Evolutionary conservation across 1,140 invertebrate species (phyloP).

Genomic region (Drosophila jambulina): DNA sequence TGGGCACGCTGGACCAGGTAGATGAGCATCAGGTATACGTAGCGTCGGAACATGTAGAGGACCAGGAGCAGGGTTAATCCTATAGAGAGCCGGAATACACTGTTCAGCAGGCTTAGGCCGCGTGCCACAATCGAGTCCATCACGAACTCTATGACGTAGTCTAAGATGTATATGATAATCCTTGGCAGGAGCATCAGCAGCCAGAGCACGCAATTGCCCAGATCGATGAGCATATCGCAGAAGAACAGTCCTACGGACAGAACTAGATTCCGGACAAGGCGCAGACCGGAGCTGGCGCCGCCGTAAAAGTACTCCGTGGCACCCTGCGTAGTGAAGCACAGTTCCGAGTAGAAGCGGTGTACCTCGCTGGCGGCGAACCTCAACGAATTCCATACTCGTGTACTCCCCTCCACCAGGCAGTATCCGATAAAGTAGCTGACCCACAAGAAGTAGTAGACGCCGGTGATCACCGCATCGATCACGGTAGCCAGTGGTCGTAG

Average conservation of each 20-base stretch:
- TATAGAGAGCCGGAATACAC: constrained; percentile 46
- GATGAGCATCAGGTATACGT: constrained; percentile 30
- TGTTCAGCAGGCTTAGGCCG: constrained; percentile 46
- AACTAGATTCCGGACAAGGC: neutral
- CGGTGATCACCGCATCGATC: constrained; percentile 31
- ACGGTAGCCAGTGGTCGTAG: constrained; percentile 33
- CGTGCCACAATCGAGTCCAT: constrained; percentile 14
- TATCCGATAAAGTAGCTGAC: constrained; percentile 56
- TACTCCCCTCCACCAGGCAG: constrained; percentile 42
- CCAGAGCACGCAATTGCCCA: constrained; percentile 49
- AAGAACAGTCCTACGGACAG: constrained; percentile 8
- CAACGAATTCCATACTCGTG: constrained; percentile 24
- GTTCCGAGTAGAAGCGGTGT: neutral
- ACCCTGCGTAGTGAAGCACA: constrained; percentile 10
- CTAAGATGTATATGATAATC: constrained; percentile 18
- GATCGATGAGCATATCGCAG: constrained; percentile 32
- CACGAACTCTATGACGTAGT: constrained; percentile 33
- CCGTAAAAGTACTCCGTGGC: constrained; percentile 33
- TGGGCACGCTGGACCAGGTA: constrained; percentile 20
- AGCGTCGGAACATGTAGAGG: constrained; percentile 55
- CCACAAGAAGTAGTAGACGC: constrained; percentile 56
- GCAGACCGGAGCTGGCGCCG: constrained; percentile 29
- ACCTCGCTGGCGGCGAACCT: neutral
- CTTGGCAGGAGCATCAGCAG: constrained; percentile 47
- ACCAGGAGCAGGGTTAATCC: constrained; percentile 46